A percentile compares a stretch with the other conserved stretches of the same genome.
Conservation (phyloP, 2,113 vertebrate genomes). For the Apistogramma diplotaenia region DNA sequence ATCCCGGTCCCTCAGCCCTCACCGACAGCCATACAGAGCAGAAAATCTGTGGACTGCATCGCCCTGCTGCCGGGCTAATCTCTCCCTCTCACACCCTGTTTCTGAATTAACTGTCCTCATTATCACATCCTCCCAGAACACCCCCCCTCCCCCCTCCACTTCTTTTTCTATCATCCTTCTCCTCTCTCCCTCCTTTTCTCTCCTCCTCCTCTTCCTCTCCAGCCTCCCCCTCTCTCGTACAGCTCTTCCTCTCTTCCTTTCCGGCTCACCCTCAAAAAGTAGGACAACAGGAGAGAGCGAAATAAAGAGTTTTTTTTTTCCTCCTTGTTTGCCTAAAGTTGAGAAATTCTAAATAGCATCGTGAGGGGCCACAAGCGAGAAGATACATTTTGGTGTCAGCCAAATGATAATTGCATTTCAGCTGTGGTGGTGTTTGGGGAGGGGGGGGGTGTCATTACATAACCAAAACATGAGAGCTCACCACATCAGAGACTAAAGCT, state of each 20-base stretch:
- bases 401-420: slow-evolving; percentile 65
- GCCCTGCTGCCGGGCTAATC: slow-evolving; percentile 64
- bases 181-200: background rate
- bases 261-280: slow-evolving; percentile 45
- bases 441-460: slow-evolving; percentile 50
- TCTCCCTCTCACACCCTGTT: slow-evolving; percentile 68
- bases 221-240: background rate
- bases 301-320: background rate
- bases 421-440: slow-evolving; percentile 8
- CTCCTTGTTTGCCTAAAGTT: slow-evolving; percentile 45
- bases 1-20: slow-evolving; percentile 41
- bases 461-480: slow-evolving; percentile 55
- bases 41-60: slow-evolving; percentile 73
- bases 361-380: slow-evolving; percentile 59
- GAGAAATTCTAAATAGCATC: slow-evolving; percentile 66
- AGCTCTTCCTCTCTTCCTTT: slow-evolving; percentile 39
- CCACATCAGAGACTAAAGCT: slow-evolving; percentile 20
- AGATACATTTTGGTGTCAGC: slow-evolving; percentile 61
- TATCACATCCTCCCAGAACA: slow-evolving; percentile 72
- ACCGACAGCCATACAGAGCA: slow-evolving; percentile 64
- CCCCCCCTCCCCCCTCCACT: slow-evolving; percentile 19
- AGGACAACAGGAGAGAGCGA: slow-evolving; percentile 40
- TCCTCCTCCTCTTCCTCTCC: background rate
- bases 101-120: slow-evolving; percentile 73
- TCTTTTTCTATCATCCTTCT: slow-evolving; percentile 8